phyloP scores from a whole-genome alignment of 2,888 invertebrate species.

The Ophion costatus region DNA sequence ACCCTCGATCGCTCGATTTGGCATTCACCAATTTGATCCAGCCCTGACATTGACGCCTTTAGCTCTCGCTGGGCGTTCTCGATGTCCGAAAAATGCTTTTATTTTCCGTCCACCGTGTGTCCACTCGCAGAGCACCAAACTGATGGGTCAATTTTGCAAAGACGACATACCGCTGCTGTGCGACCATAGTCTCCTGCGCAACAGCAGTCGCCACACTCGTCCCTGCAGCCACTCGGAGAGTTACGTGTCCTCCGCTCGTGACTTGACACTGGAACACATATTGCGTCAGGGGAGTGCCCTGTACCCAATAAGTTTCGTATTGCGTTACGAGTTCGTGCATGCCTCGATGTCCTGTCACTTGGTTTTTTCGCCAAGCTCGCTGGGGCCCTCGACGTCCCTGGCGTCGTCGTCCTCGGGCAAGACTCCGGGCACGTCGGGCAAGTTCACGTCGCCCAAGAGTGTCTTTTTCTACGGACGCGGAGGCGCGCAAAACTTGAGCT shows the following conservation, averaged over 20 bases:
- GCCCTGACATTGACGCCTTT: too few relatives aligned
- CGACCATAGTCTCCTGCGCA: slow-evolving; percentile 90
- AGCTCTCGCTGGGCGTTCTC: not conserved
- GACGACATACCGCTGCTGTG: slow-evolving; percentile 90
- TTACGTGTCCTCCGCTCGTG: slow-evolving; percentile 91
- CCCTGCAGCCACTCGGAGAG: slow-evolving; percentile 90
- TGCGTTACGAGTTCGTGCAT: slow-evolving; percentile 93
- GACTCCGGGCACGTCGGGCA: slow-evolving; percentile 82
- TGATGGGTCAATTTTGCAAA: slow-evolving; percentile 91
- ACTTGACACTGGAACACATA: slow-evolving; percentile 90
- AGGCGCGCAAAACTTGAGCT: slow-evolving; percentile 90
- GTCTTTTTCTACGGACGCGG: slow-evolving; percentile 94
- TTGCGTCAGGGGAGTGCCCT: slow-evolving; percentile 91
- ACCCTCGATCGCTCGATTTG: slow-evolving; percentile 2
- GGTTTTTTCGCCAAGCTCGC: slow-evolving; percentile 79
- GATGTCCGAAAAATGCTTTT: slow-evolving; percentile 8
- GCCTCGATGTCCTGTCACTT: slow-evolving; percentile 80
- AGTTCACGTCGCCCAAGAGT: slow-evolving; percentile 90
- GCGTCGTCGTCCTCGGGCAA: slow-evolving; percentile 62
- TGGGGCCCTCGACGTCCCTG: slow-evolving; percentile 71
- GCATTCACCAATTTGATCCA: not conserved
- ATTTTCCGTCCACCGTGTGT: not conserved
- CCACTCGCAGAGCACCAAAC: slow-evolving; percentile 76
- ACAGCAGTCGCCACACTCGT: slow-evolving; percentile 89
- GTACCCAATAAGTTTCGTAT: slow-evolving; percentile 90